Evolutionary conservation across 2,888 invertebrate species (phyloP).

Genomic region (Patella caerulea): DNA sequence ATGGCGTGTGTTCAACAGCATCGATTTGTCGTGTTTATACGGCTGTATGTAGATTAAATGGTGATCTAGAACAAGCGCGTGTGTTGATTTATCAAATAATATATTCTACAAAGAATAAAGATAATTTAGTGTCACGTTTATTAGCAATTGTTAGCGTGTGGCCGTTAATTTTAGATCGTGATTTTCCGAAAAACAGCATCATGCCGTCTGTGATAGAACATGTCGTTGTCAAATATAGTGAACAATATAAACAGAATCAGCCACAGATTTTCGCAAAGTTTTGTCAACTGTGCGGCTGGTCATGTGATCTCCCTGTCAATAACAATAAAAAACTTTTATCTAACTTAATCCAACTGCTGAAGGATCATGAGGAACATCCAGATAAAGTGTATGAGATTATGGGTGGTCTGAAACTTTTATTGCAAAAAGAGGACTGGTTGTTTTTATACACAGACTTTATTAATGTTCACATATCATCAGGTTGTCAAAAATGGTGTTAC

Average conservation of each 20-base stretch:
- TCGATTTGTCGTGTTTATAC: neutral
- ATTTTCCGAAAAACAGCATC: neutral
- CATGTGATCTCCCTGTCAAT: neutral
- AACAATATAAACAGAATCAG: neutral
- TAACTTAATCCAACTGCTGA: neutral
- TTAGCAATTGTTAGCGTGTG: neutral
- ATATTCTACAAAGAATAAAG: neutral
- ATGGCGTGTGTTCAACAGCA: neutral
- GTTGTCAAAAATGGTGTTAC: neutral
- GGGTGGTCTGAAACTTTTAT: neutral
- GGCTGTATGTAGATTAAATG: neutral
- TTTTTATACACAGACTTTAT: neutral
- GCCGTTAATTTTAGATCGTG: neutral
- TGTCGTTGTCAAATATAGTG: neutral
- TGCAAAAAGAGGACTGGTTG: neutral
- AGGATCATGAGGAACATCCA: neutral
- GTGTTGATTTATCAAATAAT: neutral
- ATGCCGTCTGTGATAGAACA: neutral
- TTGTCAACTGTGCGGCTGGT: neutral
- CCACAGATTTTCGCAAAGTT: neutral
- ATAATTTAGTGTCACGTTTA: neutral
- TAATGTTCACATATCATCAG: neutral
- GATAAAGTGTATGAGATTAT: neutral
- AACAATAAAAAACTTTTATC: neutral
- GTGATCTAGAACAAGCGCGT: neutral